Percentiles rank a stretch among this genome's conserved stretches.
These are phyloP conservation scores for Pseudococcus viburni DNA, from an alignment of 2,888 invertebrate genomes.

Conservation along the genomic window DNA sequence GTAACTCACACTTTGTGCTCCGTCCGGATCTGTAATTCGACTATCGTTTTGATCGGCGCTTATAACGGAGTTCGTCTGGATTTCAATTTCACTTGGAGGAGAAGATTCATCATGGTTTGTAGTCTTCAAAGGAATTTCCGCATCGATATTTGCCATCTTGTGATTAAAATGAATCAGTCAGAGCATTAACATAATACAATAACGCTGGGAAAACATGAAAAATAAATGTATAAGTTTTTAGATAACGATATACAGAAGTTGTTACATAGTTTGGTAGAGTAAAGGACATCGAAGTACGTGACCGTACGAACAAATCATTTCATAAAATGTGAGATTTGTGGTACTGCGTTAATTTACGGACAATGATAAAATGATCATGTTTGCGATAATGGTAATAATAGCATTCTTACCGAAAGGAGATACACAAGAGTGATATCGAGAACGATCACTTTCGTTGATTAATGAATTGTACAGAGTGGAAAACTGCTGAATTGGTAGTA, in stretches of 20 bases:
- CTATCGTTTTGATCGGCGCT: conserved; percentile 51
- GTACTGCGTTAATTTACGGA: background rate
- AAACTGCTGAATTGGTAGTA: background rate
- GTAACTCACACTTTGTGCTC: conserved; percentile 63
- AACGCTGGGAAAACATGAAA: conserved; percentile 14
- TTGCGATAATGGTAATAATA: background rate
- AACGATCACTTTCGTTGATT: background rate
- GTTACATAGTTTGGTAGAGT: background rate
- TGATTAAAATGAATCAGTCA: conserved; percentile 17
- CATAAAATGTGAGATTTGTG: background rate
- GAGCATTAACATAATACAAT: conserved; percentile 43
- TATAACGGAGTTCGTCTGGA: background rate
- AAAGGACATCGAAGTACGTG: background rate
- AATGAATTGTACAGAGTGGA: background rate
- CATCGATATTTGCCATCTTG: conserved; percentile 32
- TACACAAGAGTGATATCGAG: background rate
- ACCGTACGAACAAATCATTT: background rate
- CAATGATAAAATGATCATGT: background rate
- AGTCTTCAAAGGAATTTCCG: background rate
- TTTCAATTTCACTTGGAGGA: background rate
- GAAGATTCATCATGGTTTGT: background rate
- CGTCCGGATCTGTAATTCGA: conserved; percentile 49
- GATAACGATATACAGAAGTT: background rate
- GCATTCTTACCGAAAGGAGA: background rate
- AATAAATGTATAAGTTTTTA: background rate